Conservation (phyloP, 2,888 invertebrate genomes). For the Parnassius smintheus region DNA sequence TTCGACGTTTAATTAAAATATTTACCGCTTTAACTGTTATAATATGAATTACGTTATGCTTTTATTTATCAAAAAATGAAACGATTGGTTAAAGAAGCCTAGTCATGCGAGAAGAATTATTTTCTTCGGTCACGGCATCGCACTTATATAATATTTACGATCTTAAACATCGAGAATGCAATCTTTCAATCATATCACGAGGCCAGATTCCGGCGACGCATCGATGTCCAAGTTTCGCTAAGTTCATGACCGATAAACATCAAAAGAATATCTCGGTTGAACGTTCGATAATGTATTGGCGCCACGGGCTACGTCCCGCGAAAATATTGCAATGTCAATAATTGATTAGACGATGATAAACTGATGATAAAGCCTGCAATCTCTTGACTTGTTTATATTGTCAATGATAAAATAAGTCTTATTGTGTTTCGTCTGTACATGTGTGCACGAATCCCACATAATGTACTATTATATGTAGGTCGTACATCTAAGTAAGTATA, state of each 20-base stretch:
- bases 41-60: too few species aligned
- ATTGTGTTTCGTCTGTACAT: background rate
- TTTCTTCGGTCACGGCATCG: too few species aligned
- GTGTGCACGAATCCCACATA: background rate
- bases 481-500: too few species aligned
- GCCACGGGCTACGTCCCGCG: conserved; percentile 23
- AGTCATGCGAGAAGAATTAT: too few species aligned
- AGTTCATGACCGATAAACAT: conserved; percentile 29
- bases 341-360: conserved; percentile 27
- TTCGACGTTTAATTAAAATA: too few species aligned
- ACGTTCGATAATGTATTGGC: conserved; percentile 15
- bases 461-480: too few species aligned
- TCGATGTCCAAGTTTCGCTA: conserved; percentile 12
- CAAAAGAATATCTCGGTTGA: conserved; percentile 22
- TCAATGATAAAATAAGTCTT: conserved; percentile 6
- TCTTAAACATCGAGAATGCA: background rate
- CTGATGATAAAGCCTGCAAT: conserved; percentile 26
- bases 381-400: conserved; percentile 23
- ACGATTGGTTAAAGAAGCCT: too few species aligned
- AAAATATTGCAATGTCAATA: conserved; percentile 35
- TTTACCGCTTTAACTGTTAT: too few species aligned
- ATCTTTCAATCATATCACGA: conserved; percentile 4
- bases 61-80: too few species aligned
- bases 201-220: background rate
- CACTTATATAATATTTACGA: too few species aligned